Percentiles rank a stretch among this genome's conserved stretches.
Evolutionary conservation across 2,888 invertebrate species (phyloP).

Genomic region (Gastrophysa polygoni): DNA sequence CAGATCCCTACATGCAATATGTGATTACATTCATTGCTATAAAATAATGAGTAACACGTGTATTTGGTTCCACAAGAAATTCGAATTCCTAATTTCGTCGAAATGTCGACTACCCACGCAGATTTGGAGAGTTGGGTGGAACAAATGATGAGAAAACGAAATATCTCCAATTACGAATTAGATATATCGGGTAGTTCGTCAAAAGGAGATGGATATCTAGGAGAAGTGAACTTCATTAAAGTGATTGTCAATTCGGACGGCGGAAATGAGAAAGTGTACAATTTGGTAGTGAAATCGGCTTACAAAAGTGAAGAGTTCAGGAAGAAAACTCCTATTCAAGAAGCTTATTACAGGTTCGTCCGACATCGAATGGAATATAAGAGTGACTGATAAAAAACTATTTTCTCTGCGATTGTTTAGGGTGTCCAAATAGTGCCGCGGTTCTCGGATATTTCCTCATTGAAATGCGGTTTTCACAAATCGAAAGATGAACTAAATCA

Average conservation of each 20-base stretch:
- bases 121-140: constrained; percentile 36
- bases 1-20: not conserved
- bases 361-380: not conserved
- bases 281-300: constrained; percentile 43
- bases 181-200: constrained; percentile 36
- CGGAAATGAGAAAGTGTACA: constrained; percentile 27
- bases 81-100: not conserved
- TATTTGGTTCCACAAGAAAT: no score
- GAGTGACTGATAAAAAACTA: not conserved
- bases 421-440: no score
- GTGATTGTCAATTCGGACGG: constrained; percentile 25
- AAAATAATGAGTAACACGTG: not conserved
- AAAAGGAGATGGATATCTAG: constrained; percentile 44
- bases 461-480: no score
- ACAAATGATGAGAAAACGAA: constrained; percentile 34
- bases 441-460: no score
- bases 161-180: constrained; percentile 30
- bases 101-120: constrained; percentile 23
- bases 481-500: no score
- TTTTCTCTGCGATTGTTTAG: no score
- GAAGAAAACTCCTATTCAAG: constrained; percentile 35
- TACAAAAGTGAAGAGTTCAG: constrained; percentile 39
- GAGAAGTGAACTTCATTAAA: constrained; percentile 42
- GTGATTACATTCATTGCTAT: not conserved
- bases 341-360: constrained; percentile 33